These are phyloP conservation scores for Pseudonaja textilis DNA, from an alignment of 2,113 vertebrate genomes.

Conservation along the genomic window DNA sequence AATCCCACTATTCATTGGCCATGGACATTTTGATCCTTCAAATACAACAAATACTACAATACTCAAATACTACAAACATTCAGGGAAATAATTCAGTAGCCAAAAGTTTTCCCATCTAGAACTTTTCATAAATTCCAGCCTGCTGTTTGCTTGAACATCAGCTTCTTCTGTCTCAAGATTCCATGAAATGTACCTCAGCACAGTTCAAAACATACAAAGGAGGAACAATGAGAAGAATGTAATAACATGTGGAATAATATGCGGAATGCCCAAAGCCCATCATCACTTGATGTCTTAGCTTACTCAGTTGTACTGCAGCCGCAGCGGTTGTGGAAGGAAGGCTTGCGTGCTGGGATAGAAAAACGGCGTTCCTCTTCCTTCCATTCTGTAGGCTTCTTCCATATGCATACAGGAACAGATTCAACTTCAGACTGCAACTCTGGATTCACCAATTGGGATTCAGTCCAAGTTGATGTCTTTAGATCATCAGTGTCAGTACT, in stretches of 20 bases:
- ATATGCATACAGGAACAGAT: not conserved
- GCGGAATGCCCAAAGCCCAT: not conserved
- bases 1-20: not conserved
- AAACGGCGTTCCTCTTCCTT: not conserved
- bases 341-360: not conserved
- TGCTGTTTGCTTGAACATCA: not conserved
- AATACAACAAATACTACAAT: too few species aligned
- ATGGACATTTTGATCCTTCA: not conserved
- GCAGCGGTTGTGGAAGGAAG: not conserved
- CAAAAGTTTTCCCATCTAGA: not conserved
- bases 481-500: not conserved
- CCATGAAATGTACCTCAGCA: not conserved
- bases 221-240: not conserved
- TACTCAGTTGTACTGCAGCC: conserved; percentile 5
- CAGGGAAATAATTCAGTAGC: not conserved
- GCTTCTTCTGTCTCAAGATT: not conserved
- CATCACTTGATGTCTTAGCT: not conserved
- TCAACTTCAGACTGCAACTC: not conserved
- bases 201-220: not conserved
- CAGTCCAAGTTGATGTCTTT: not conserved
- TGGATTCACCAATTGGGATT: not conserved
- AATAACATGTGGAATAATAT: not conserved
- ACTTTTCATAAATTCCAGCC: not conserved
- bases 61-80: not conserved
- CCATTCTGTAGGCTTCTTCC: not conserved